Evolutionary conservation across 2,888 invertebrate species (phyloP), one percentile per base, ranked within the genome.

Genomic region (Hirtodrosophila histrioides): DNA sequence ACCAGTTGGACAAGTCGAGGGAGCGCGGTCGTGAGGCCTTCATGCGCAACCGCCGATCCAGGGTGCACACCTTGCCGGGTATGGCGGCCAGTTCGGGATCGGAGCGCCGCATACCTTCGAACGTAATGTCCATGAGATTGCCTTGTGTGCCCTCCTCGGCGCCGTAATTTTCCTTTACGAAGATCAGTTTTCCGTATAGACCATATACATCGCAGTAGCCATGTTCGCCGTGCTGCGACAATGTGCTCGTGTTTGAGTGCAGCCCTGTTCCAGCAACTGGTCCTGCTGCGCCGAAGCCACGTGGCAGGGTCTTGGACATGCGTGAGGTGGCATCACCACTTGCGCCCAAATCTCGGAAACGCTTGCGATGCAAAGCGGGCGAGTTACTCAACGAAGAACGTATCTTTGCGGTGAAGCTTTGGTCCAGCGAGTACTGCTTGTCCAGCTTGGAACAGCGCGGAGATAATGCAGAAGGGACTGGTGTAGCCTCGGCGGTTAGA

Each of bases 151-250:
- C 94, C n/a, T 95, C 95, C 57, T 96, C 96, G 81, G 96, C 96
- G 88, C 97, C 97, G 69, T 91, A 92, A 68, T 92, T 83, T 72
- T 92, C 92, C 88, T 96, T 96, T 0, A 97, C 95, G 90, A 97
- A 97, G 94, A 98, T 96, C 58, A 98, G 92, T 88, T 97, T 97
- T 1, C 96, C 96, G 89, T 97, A 98, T 1, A 98, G 92, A 0
- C 97, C 97, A 89, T 97, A 97, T 0, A 97, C 97, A 91, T 97
- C 97, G 88, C 96, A 97, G 27, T 94, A 94, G 67, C 93, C 93
- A 53, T 93, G 93, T 10, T 94, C 94, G 1, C 93, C 93, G 64
- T 94, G 93, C 74, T 94, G 94, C 1, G 84, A 69, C 0, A 94
- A 92, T 0, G 94, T 93, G 5, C 93, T 92, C 0, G 57, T 17